Conservation (phyloP, 2,797 vertebrate species). For the Pseudochaenichthys georgianus region DNA sequence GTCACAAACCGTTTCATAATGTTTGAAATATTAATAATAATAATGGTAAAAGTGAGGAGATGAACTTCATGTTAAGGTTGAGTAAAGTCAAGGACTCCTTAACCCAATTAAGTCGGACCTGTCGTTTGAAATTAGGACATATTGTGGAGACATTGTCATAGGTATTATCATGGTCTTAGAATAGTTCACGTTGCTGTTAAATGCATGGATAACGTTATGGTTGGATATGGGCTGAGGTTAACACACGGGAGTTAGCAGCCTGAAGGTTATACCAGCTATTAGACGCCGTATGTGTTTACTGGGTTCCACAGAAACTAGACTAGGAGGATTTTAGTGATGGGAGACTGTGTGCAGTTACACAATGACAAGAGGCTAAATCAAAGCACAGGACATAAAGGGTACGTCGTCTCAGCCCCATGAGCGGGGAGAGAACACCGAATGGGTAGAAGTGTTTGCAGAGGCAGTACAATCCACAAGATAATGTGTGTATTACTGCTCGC, state of each 20-base stretch:
- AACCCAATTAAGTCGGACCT: slow-evolving; percentile 19
- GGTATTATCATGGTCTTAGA: slow-evolving; percentile 31
- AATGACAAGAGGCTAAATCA: slow-evolving; percentile 70
- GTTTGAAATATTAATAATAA: slow-evolving; percentile 5
- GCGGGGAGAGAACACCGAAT: slow-evolving; percentile 12
- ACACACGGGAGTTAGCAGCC: slow-evolving; percentile 77
- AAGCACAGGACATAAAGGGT: slow-evolving; percentile 83
- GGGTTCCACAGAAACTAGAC: slow-evolving; percentile 67
- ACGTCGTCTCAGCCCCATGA: slow-evolving; percentile 55
- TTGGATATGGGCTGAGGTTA: slow-evolving; percentile 70
- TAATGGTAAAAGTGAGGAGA: slow-evolving; percentile 28
- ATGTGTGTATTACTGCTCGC: slow-evolving; percentile 9
- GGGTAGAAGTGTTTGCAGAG: slow-evolving; percentile 27
- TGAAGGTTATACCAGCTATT: slow-evolving; percentile 66
- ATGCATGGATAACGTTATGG: slow-evolving; percentile 60
- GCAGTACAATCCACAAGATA: slow-evolving; percentile 32
- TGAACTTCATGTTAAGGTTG: slow-evolving; percentile 30
- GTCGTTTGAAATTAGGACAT: slow-evolving; percentile 1
- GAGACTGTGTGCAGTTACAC: slow-evolving; percentile 70
- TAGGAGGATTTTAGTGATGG: slow-evolving; percentile 82
- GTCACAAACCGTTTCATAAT: slow-evolving; percentile 6
- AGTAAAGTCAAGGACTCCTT: not conserved
- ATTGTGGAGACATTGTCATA: slow-evolving; percentile 4
- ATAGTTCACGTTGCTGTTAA: slow-evolving; percentile 61
- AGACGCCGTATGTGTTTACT: slow-evolving; percentile 43